Base-by-base conservation (phyloP, 1,140 invertebrate genomes). In the Lysiphlebus fabarum region DNA sequence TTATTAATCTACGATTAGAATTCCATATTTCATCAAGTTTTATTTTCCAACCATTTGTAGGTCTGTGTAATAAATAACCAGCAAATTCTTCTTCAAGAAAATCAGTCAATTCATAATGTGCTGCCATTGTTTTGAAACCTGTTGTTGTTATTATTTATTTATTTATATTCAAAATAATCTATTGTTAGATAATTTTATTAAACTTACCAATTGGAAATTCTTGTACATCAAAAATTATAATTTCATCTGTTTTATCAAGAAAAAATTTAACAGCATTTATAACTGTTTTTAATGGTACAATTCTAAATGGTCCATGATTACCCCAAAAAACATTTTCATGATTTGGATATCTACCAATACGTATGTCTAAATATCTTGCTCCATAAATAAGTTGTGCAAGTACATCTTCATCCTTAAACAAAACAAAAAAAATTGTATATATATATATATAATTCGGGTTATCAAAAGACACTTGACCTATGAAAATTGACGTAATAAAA, bases 161-260 rank as follows among this genome's bases (percentile, higher is more conserved):
- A 3, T 40, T 11, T 40, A 7, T 0, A 53, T 41, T 40, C 12
- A 8, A 41, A 40, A 40, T 53, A 6, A 53, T 43, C 10, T 44
- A 67, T 38, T 65, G 41, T 12, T 51, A 26, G 7, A 66, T 9
- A 14, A n/a, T 34, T 10, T 14, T 17, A 11, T 53, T 40, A 11
- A 45, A 59, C 59, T 63, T 72, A 83, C 84, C 84, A 37, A 81
- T 71, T 8, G 83, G 83, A 70, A 86, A 87, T 63, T 82, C 80
- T 60, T 86, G 86, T 34, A 87, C 71, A 54, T 87, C 85, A 59
- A 87, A 77, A 14, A 87, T 83, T 4, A 87, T 74, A 59, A 87
- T 84, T 70, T 87, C 85, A 62, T 85, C 77, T n/a, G 84, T 85
- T 60, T 81, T 80, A 37, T 76, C 64, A 10, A 85, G 72, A 65